These are phyloP conservation scores for Melanotaenia parkinsoni DNA, from an alignment of 2,797 vertebrate genomes.

Conservation along the genomic window DNA sequence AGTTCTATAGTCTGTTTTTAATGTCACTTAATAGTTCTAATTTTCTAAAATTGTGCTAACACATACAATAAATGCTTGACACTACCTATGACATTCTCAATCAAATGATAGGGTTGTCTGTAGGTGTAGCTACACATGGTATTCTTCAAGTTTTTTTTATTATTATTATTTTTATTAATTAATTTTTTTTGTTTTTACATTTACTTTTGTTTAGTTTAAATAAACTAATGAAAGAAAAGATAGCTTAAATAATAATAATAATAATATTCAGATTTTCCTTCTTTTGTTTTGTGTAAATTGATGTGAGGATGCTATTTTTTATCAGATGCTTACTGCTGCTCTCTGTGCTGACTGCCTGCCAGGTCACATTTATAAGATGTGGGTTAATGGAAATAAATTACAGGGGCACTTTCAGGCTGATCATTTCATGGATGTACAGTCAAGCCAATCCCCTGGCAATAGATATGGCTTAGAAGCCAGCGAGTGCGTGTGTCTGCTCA, in stretches of 20 bases:
- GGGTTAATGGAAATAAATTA: constrained; percentile 43
- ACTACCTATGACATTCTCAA: too few relatives aligned
- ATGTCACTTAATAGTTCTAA: too few relatives aligned
- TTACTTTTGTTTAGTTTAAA: neutral
- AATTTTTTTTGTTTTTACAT: neutral
- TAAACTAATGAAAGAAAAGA: too few relatives aligned
- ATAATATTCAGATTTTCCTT: neutral
- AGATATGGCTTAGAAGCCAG: neutral
- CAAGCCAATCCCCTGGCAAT: constrained; percentile 17
- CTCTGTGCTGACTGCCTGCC: neutral
- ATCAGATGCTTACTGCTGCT: neutral
- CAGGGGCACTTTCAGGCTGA: constrained; percentile 20
- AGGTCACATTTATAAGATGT: constrained; percentile 21
- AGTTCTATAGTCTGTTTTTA: too few relatives aligned
- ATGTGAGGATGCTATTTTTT: neutral
- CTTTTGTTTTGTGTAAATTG: neutral
- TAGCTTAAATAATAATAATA: too few relatives aligned
- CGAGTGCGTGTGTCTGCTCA: constrained; percentile 2
- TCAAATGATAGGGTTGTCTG: too few relatives aligned
- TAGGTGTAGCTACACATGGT: too few relatives aligned
- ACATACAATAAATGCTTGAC: too few relatives aligned
- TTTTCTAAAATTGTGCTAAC: too few relatives aligned
- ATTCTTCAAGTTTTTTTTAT: neutral
- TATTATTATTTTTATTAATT: too few relatives aligned
- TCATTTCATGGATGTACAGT: constrained; percentile 9